Evolutionary conservation across 2,113 vertebrate genomes (phyloP).

Genomic region (Rhea americana): DNA sequence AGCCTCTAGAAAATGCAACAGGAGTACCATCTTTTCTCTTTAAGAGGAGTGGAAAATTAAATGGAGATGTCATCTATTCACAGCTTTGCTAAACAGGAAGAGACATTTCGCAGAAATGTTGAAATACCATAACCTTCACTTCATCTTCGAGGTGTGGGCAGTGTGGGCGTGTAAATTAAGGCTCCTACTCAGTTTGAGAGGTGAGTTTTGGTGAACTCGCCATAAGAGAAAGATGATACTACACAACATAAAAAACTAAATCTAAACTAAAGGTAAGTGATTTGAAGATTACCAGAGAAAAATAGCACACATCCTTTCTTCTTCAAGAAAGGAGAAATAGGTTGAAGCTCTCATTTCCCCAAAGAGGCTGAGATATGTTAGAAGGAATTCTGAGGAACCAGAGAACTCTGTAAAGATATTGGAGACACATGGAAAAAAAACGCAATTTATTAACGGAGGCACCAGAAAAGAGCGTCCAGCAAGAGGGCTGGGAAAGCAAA

Average conservation of each 20-base stretch:
- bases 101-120: not conserved
- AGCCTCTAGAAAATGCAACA: not conserved
- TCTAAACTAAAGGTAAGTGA: not conserved
- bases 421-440: not conserved
- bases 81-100: not conserved
- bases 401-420: not conserved
- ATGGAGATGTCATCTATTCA: not conserved
- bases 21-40: not conserved
- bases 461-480: not conserved
- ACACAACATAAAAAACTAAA: not conserved
- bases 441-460: not conserved
- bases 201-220: not conserved
- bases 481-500: not conserved
- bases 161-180: not conserved
- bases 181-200: not conserved
- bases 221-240: not conserved
- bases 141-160: not conserved
- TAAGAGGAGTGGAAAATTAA: not conserved
- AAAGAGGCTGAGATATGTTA: not conserved
- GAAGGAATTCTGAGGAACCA: not conserved
- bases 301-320: not conserved
- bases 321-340: not conserved
- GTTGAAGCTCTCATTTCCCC: not conserved
- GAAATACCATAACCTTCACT: not conserved
- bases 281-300: not conserved